phyloP scores from a whole-genome alignment of 2,113 vertebrate species.

The Calidris pugnax region DNA sequence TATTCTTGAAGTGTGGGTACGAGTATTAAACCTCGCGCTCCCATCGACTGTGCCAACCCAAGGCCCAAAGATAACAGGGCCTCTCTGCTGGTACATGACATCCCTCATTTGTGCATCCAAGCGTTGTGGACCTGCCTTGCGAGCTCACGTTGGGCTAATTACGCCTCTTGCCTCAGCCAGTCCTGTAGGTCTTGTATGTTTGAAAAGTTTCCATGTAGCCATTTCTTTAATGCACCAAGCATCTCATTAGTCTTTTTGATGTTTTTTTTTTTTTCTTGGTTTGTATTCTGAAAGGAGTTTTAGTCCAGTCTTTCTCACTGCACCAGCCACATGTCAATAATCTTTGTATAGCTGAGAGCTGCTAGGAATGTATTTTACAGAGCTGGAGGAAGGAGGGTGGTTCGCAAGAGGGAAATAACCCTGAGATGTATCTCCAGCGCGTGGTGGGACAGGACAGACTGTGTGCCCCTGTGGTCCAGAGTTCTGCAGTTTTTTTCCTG shows the following conservation, averaged over 20 bases:
- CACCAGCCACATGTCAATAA: not conserved
- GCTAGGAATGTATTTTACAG: not conserved
- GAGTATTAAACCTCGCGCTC: slow-evolving; percentile 11
- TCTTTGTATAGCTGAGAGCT: not conserved
- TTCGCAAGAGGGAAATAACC: not conserved
- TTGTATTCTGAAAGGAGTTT: not conserved
- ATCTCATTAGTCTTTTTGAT: slow-evolving; percentile 15
- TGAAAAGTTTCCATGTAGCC: slow-evolving; percentile 18
- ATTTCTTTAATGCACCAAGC: not conserved
- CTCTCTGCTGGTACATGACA: slow-evolving; percentile 36
- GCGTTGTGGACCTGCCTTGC: not conserved
- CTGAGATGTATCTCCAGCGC: not conserved
- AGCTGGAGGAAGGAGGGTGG: not conserved
- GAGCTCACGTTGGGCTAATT: slow-evolving; percentile 7
- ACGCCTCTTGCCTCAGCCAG: slow-evolving; percentile 7
- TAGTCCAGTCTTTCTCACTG: not conserved
- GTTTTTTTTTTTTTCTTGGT: not conserved
- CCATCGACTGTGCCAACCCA: not conserved
- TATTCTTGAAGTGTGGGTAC: slow-evolving; percentile 26
- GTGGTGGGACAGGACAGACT: not conserved
- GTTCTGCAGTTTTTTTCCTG: not conserved
- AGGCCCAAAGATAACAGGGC: slow-evolving; percentile 33
- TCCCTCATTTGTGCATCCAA: not conserved
- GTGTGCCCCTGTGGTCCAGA: not conserved
- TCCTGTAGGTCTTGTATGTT: not conserved